These are phyloP conservation scores for Tenodera sinensis DNA, from an alignment of 2,888 invertebrate genomes.

Conservation along the genomic window DNA sequence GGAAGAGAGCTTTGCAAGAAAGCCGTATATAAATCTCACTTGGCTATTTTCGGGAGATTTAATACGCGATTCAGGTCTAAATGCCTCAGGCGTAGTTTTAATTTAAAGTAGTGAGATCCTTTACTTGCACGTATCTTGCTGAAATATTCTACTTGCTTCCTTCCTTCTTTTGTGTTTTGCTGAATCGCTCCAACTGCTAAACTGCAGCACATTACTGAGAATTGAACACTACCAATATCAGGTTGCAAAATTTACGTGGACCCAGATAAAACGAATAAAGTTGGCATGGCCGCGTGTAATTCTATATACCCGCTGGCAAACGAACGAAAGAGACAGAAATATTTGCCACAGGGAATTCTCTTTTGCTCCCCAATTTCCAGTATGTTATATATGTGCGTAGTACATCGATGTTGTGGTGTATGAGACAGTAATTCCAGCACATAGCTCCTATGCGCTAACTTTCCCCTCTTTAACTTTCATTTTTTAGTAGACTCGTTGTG, in stretches of 20 bases:
- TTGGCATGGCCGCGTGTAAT: neutral
- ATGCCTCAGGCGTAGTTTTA: neutral
- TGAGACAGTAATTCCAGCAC: neutral
- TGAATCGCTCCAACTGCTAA: neutral
- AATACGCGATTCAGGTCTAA: neutral
- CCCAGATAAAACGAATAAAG: neutral
- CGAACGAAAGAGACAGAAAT: neutral
- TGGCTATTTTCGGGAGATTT: neutral
- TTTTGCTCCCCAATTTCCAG: neutral
- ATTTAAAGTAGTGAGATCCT: neutral
- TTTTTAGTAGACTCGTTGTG: no score
- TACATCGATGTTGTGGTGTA: neutral
- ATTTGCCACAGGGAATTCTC: neutral
- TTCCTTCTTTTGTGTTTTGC: neutral
- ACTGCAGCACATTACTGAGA: neutral
- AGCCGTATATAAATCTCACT: neutral
- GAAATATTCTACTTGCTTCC: neutral
- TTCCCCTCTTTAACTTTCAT: neutral
- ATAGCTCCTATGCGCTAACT: neutral
- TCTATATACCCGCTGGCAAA: neutral
- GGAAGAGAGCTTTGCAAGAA: neutral
- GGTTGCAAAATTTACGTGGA: neutral
- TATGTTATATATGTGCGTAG: neutral
- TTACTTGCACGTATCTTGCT: neutral
- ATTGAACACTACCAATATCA: neutral